Percentiles rank a stretch among this genome's conserved stretches.
These are phyloP conservation scores for Venturia canescens DNA, from an alignment of 1,140 invertebrate species.

Conservation along the genomic window DNA sequence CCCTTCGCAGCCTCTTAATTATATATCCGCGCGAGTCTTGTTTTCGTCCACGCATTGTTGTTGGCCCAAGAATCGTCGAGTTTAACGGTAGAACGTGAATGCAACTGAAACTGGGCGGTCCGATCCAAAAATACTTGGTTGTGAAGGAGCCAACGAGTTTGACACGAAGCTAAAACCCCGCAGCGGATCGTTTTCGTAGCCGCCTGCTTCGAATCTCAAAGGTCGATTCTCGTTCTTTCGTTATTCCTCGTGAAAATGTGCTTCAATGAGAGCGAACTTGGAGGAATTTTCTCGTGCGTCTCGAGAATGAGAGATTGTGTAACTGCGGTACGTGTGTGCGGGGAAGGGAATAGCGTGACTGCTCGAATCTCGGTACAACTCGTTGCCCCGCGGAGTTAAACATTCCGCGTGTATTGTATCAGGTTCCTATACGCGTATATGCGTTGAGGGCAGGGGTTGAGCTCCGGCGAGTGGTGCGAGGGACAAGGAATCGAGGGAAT, in stretches of 20 bases:
- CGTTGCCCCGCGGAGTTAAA: slow-evolving; percentile 50
- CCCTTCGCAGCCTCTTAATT: neutral
- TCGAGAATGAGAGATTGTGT: neutral
- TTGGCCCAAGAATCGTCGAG: slow-evolving; percentile 47
- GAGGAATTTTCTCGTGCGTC: neutral
- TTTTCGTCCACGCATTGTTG: neutral
- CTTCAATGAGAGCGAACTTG: neutral
- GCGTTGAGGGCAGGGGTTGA: neutral
- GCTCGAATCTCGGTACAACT: slow-evolving; percentile 53
- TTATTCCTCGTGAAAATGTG: neutral
- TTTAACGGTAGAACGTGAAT: slow-evolving; percentile 58
- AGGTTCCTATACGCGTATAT: neutral
- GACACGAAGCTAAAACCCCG: neutral
- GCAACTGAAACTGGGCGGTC: slow-evolving; percentile 56
- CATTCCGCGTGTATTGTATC: slow-evolving; percentile 46
- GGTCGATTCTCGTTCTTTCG: neutral
- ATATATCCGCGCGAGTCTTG: slow-evolving; percentile 10
- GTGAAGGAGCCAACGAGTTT: slow-evolving; percentile 1
- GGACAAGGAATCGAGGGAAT: neutral
- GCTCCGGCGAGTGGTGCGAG: neutral
- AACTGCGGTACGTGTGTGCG: neutral
- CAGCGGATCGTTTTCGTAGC: neutral
- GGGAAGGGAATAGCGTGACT: slow-evolving; percentile 54
- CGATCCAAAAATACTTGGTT: slow-evolving; percentile 63
- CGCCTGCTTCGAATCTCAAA: neutral